These are phyloP conservation scores for Bellardia pandia DNA, from an alignment of 2,888 invertebrate genomes.

Conservation along the genomic window DNA sequence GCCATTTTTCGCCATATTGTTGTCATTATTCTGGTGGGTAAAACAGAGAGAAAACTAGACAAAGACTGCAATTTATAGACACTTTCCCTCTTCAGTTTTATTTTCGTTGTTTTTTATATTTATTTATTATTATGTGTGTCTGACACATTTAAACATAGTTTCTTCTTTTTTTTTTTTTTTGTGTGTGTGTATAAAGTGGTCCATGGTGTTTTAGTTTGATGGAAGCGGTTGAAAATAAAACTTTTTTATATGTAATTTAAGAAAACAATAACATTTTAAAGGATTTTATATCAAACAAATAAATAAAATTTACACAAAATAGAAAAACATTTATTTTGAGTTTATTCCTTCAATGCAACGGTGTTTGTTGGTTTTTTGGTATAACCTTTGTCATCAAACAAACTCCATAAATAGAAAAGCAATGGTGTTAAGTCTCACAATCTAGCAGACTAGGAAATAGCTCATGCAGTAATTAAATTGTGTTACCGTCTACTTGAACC, in stretches of 20 bases:
- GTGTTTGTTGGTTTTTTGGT: too few species aligned
- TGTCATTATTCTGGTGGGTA: slow-evolving; percentile 27
- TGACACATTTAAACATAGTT: slow-evolving; percentile 22
- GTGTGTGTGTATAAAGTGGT: background rate
- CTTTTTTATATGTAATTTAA: background rate
- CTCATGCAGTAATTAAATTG: too few species aligned
- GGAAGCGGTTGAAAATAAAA: background rate
- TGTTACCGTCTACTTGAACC: too few species aligned
- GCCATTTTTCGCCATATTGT: slow-evolving; percentile 21
- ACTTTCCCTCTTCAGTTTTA: slow-evolving; percentile 50
- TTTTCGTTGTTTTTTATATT: background rate
- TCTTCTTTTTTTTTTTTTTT: background rate
- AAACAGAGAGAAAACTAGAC: slow-evolving; percentile 17
- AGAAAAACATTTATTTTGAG: too few species aligned
- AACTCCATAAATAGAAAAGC: too few species aligned
- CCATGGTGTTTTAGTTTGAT: slow-evolving; percentile 18
- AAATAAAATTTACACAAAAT: too few species aligned
- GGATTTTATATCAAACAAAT: too few species aligned
- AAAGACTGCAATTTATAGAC: slow-evolving; percentile 66
- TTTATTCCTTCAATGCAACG: too few species aligned
- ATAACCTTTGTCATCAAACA: too few species aligned
- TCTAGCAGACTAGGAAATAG: too few species aligned
- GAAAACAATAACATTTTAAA: background rate
- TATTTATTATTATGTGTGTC: background rate
- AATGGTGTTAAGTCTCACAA: too few species aligned